These are phyloP conservation scores for Drosophila nigromelanica DNA, from an alignment of 1,140 invertebrate species.

Conservation along the genomic window DNA sequence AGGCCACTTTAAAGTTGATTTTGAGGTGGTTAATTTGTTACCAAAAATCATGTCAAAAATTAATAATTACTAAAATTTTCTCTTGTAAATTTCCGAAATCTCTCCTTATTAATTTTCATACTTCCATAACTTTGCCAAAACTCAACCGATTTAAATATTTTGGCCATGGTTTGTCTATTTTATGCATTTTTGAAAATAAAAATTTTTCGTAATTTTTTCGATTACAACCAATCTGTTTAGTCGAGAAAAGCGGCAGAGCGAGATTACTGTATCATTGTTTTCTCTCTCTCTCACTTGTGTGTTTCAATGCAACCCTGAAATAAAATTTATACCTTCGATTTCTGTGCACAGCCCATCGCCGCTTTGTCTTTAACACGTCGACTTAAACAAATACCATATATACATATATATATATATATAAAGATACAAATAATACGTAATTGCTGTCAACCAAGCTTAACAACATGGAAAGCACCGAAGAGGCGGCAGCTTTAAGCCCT, in stretches of 20 bases:
- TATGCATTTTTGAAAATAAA: not conserved
- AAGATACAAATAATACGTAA: conserved; percentile 7
- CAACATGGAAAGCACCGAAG: conserved; percentile 30
- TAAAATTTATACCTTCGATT: not conserved
- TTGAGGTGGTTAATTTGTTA: too few relatives aligned
- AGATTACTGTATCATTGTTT: not conserved
- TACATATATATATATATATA: too few relatives aligned
- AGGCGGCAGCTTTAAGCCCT: not conserved
- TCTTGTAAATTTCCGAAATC: too few relatives aligned
- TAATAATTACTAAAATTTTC: too few relatives aligned
- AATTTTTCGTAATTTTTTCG: not conserved
- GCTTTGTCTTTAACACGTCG: conserved; percentile 59
- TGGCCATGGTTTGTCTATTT: not conserved
- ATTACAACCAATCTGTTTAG: not conserved
- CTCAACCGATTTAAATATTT: too few relatives aligned
- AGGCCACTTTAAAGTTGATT: too few relatives aligned
- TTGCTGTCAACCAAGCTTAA: conserved; percentile 16
- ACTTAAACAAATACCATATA: conserved; percentile 49
- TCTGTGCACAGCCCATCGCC: conserved; percentile 23
- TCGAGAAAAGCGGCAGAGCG: not conserved
- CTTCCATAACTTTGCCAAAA: too few relatives aligned
- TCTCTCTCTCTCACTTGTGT: not conserved
- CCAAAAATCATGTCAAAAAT: too few relatives aligned
- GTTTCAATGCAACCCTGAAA: conserved; percentile 43
- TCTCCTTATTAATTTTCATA: too few relatives aligned